A percentile compares a stretch with the other conserved stretches of the same genome.
phyloP scores from a whole-genome alignment of 1,140 invertebrate genomes.

The Muscidifurax raptorellus region DNA sequence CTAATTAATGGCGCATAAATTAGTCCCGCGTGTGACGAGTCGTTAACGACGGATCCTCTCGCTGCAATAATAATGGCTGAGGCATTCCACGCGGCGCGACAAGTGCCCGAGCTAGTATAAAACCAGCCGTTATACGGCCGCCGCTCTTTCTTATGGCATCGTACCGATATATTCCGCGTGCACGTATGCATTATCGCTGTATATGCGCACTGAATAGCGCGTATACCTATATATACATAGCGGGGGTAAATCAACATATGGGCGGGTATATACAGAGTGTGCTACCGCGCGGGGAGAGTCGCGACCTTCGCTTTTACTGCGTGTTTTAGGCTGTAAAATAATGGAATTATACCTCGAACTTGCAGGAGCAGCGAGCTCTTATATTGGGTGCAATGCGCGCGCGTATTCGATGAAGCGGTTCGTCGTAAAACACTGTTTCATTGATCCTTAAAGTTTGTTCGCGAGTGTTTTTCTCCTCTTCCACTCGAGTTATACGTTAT shows the following conservation, averaged over 20 bases:
- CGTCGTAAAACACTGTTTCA: neutral
- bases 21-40: conserved; percentile 43
- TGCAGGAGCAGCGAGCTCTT: neutral
- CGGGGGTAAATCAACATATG: neutral
- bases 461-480: neutral
- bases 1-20: conserved; percentile 53
- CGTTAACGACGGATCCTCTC: conserved; percentile 39
- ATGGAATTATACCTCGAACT: neutral
- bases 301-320: no score
- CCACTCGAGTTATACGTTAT: neutral
- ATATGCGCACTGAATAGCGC: neutral
- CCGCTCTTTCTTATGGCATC: neutral
- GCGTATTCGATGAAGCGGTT: conserved; percentile 1
- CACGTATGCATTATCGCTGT: neutral
- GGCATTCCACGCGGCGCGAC: conserved; percentile 44
- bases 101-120: conserved; percentile 15
- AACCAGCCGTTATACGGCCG: neutral
- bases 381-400: neutral
- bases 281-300: no score
- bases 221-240: no score
- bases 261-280: no score
- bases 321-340: neutral
- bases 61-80: conserved; percentile 35
- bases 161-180: neutral
- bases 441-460: neutral